Conservation (phyloP, 2,113 vertebrate species). For the Melanerpes aurifrons region DNA sequence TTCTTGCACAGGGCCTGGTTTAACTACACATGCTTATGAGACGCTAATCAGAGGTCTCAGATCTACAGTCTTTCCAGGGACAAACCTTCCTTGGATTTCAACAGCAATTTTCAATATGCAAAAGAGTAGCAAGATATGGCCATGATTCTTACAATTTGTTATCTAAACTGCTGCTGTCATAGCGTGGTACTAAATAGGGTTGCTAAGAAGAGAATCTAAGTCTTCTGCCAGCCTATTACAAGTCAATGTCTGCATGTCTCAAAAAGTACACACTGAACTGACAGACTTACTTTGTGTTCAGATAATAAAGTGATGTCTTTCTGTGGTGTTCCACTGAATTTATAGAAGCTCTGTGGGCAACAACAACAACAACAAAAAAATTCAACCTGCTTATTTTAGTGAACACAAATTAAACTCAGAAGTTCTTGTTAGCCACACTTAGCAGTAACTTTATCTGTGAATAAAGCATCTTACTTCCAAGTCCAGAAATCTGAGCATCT, state of each 20-base stretch:
- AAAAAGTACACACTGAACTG: conserved; percentile 25
- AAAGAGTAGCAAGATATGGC: background rate
- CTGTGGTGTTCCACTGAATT: conserved; percentile 23
- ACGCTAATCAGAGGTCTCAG: background rate
- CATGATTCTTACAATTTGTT: background rate
- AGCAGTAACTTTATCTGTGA: background rate
- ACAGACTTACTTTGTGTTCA: conserved; percentile 22
- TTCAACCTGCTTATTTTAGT: background rate
- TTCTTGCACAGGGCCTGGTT: background rate
- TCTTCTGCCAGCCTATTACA: conserved; percentile 41
- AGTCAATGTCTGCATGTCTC: background rate
- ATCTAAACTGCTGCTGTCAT: conserved; percentile 2
- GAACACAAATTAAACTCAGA: background rate
- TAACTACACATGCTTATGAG: background rate
- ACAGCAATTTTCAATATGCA: background rate
- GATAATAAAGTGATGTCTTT: background rate
- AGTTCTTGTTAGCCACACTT: background rate
- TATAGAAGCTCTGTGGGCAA: background rate
- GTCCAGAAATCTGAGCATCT: background rate
- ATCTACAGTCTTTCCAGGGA: background rate
- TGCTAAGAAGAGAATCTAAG: conserved; percentile 9
- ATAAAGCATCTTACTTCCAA: background rate
- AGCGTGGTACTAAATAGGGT: background rate
- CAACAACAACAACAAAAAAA: background rate
- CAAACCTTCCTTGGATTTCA: background rate